Evolutionary conservation across 2,797 vertebrate species (phyloP).

Genomic region (Amblyraja radiata): DNA sequence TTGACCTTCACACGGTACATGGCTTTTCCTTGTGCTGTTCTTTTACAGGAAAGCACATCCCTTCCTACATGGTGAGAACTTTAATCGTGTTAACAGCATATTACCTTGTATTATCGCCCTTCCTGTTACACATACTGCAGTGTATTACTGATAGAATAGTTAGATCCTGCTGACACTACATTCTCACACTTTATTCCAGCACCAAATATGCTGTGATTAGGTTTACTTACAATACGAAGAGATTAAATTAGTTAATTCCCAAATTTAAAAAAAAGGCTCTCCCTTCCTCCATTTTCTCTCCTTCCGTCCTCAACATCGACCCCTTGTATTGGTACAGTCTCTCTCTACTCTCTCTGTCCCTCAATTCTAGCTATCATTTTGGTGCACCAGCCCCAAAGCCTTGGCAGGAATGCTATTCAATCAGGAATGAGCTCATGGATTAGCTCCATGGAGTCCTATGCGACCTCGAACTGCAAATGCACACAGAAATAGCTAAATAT

Average conservation of each 20-base stretch:
- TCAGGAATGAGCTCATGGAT: too few relatives aligned
- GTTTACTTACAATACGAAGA: background rate
- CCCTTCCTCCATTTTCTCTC: background rate
- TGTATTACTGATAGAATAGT: background rate
- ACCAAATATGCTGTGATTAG: background rate
- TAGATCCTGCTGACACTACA: constrained; percentile 5
- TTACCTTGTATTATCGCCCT: constrained; percentile 4
- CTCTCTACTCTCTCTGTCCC: background rate
- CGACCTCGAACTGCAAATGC: too few relatives aligned
- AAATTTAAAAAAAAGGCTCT: background rate
- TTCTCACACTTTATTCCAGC: background rate
- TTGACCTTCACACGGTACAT: background rate
- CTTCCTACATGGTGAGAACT: constrained; percentile 24
- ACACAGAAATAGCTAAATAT: too few relatives aligned
- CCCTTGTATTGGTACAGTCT: background rate
- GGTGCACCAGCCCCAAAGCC: background rate
- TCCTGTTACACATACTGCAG: background rate
- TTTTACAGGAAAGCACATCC: constrained; percentile 22
- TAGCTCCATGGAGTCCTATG: too few relatives aligned
- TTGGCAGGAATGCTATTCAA: too few relatives aligned
- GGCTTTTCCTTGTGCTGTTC: background rate
- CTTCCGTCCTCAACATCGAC: background rate
- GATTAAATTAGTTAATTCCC: background rate
- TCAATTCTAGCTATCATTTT: background rate
- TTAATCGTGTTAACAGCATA: constrained; percentile 1